These are phyloP conservation scores for Pseudachorutes palmiensis DNA, from an alignment of 1,140 invertebrate genomes.

Conservation along the genomic window DNA sequence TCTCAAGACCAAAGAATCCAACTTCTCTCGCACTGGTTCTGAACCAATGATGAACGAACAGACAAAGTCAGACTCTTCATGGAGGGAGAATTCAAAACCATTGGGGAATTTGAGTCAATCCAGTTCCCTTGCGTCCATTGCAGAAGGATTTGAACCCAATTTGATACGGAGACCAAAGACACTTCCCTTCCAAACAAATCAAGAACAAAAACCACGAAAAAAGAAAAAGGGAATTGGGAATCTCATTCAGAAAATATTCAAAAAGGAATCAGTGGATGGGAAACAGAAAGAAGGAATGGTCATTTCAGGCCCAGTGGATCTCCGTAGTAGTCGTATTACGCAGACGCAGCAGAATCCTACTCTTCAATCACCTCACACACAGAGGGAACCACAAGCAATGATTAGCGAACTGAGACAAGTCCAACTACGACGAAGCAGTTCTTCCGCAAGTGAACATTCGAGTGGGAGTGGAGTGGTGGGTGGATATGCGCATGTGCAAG, in stretches of 20 bases:
- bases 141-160: slow-evolving; percentile 17
- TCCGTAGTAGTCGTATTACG: slow-evolving; percentile 6
- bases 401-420: not conserved
- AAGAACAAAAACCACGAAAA: too few relatives aligned
- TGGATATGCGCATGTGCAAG: not conserved
- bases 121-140: slow-evolving; percentile 28
- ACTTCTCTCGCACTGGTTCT: not conserved
- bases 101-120: not conserved
- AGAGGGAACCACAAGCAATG: not conserved
- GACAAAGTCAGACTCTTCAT: not conserved
- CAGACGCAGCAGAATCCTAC: too few relatives aligned
- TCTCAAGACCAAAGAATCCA: slow-evolving; percentile 6
- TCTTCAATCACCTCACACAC: not conserved
- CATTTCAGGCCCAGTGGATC: slow-evolving; percentile 34
- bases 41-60: not conserved
- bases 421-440: not conserved
- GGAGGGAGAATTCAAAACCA: not conserved
- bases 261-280: slow-evolving; percentile 11
- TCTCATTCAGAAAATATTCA: slow-evolving; percentile 34
- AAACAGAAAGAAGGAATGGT: slow-evolving; percentile 13
- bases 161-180: slow-evolving; percentile 3
- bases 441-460: too few relatives aligned
- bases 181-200: not conserved
- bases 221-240: slow-evolving; percentile 20
- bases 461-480: too few relatives aligned